Percentiles rank a stretch among this genome's conserved stretches.
Conservation (phyloP, 2,888 invertebrate genomes). For the Subacronicta megacephala region DNA sequence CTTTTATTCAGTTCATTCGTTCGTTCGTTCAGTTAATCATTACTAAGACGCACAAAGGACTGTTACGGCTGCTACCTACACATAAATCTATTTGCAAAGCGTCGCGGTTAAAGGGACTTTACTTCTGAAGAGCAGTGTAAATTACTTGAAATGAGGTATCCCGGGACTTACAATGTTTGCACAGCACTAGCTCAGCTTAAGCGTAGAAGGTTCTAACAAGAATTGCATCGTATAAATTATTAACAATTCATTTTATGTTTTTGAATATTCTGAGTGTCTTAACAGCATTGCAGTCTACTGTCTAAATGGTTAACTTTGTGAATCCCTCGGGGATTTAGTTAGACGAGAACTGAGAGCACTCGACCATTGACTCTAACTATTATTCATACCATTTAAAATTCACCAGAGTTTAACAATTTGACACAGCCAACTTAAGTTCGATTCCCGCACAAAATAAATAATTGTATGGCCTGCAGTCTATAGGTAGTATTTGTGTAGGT, state of each 20-base stretch:
- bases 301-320: not conserved
- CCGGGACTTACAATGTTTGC: slow-evolving; percentile 22
- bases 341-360: no score
- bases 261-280: not conserved
- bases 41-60: slow-evolving; percentile 2
- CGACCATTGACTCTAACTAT: no score
- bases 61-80: slow-evolving; percentile 1
- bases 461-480: no score
- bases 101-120: slow-evolving; percentile 21
- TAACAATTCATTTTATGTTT: not conserved
- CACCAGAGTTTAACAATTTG: no score
- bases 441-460: no score
- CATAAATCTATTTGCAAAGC: slow-evolving; percentile 19
- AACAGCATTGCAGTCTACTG: not conserved
- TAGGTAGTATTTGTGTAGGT: no score
- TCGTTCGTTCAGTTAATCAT: no score
- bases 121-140: slow-evolving; percentile 17
- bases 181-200: slow-evolving; percentile 35
- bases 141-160: slow-evolving; percentile 8
- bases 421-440: no score
- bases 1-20: no score
- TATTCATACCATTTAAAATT: no score
- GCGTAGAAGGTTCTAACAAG: not conserved
- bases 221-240: slow-evolving; percentile 1
- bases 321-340: not conserved